Conservation (phyloP, 2,113 vertebrate species). For the Pteruthius melanotis region DNA sequence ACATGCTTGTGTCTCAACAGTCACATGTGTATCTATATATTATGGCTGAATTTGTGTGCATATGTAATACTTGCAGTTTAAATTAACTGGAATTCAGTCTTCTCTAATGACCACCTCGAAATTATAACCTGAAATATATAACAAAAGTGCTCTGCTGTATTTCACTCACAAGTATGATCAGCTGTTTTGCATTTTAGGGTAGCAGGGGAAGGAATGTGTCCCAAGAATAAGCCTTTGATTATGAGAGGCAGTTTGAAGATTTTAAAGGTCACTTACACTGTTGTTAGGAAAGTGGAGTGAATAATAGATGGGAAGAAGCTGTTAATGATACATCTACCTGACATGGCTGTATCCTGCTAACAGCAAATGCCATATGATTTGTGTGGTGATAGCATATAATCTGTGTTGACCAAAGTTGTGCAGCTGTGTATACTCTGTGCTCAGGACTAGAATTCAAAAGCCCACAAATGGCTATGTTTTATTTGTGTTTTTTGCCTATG, state of each 20-base stretch:
- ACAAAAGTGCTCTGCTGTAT: slow-evolving; percentile 25
- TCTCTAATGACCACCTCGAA: slow-evolving; percentile 40
- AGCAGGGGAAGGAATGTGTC: not conserved
- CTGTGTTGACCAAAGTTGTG: slow-evolving; percentile 75
- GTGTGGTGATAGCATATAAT: slow-evolving; percentile 49
- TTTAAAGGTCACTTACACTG: slow-evolving; percentile 24
- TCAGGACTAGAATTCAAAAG: slow-evolving; percentile 70
- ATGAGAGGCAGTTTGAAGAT: not conserved
- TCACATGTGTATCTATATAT: slow-evolving; percentile 10
- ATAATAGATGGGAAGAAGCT: not conserved
- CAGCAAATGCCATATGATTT: slow-evolving; percentile 15
- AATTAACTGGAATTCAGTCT: slow-evolving; percentile 50
- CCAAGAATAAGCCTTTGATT: slow-evolving; percentile 17
- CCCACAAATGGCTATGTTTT: slow-evolving; percentile 38
- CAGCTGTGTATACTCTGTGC: slow-evolving; percentile 67
- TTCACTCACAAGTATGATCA: slow-evolving; percentile 38
- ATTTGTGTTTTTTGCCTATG: slow-evolving; percentile 61
- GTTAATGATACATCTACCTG: not conserved
- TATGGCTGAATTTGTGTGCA: slow-evolving; percentile 58
- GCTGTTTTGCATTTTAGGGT: slow-evolving; percentile 15
- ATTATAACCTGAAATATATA: slow-evolving; percentile 9
- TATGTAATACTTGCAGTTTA: slow-evolving; percentile 48
- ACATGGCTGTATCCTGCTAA: slow-evolving; percentile 44
- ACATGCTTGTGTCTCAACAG: slow-evolving; percentile 49
- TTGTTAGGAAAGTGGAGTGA: slow-evolving; percentile 4